Evolutionary conservation across 2,113 vertebrate genomes (phyloP).

Genomic region (Desmodus rotundus): DNA sequence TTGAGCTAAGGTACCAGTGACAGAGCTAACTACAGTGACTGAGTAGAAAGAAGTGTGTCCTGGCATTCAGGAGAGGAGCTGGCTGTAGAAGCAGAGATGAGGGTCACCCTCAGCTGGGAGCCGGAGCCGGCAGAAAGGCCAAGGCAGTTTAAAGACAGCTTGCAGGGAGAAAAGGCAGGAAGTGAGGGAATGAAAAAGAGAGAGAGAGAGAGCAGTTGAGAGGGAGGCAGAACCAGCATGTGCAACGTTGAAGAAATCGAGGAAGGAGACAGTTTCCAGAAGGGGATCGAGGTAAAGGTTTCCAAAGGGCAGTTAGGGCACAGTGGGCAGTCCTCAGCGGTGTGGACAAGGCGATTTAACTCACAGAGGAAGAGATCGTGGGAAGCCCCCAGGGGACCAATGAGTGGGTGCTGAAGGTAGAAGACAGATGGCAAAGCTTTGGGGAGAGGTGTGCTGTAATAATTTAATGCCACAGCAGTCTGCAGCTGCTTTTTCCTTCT

Average conservation of each 20-base stretch:
- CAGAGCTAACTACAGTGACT: slow-evolving; percentile 23
- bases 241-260: neutral
- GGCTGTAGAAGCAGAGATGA: neutral
- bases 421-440: neutral
- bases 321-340: neutral
- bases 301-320: neutral
- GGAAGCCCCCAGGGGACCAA: neutral
- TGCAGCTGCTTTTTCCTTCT: neutral
- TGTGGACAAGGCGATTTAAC: neutral
- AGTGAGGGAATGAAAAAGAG: neutral
- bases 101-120: neutral
- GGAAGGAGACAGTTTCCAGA: neutral
- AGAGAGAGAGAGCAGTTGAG: neutral
- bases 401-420: neutral
- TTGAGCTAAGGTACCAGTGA: neutral
- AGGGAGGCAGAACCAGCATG: neutral
- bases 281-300: neutral
- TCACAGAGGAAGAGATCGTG: neutral
- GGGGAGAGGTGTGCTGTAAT: neutral
- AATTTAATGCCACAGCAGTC: neutral
- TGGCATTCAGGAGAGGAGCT: neutral
- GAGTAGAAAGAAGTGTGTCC: neutral
- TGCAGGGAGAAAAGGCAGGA: neutral
- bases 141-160: neutral
- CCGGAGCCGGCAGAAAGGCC: neutral